phyloP scores from a whole-genome alignment of 2,888 invertebrate species.

The Oscheius sp. region DNA sequence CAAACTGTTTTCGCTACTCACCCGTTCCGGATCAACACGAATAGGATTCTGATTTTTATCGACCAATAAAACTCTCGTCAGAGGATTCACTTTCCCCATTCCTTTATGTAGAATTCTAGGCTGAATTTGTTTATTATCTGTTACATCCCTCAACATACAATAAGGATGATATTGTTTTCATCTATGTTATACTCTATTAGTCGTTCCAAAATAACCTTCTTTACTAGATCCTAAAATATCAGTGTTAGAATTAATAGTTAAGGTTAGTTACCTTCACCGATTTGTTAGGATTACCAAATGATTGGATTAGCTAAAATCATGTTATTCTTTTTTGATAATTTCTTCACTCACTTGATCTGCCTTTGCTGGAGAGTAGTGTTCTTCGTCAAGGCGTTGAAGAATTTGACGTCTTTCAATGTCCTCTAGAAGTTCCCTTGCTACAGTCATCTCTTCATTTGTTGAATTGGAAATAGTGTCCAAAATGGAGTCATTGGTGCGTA shows the following conservation, averaged over 20 bases:
- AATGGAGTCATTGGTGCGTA: constrained; percentile 44
- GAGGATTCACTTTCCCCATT: constrained; percentile 6
- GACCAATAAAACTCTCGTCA: constrained; percentile 11
- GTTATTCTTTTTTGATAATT: no score
- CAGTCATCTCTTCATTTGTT: not conserved
- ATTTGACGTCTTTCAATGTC: constrained; percentile 3
- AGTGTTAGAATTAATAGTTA: not conserved
- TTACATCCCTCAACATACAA: not conserved
- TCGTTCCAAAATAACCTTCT: not conserved
- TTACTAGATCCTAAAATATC: not conserved
- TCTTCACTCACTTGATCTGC: constrained; percentile 17
- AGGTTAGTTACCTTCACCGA: not conserved
- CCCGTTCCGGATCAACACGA: no score
- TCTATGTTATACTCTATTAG: not conserved
- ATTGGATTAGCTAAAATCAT: no score
- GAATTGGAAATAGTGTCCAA: not conserved
- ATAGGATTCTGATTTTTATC: constrained; percentile 14
- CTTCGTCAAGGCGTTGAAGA: constrained; percentile 10
- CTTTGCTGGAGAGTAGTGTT: constrained; percentile 4
- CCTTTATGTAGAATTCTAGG: constrained; percentile 9
- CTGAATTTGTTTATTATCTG: not conserved
- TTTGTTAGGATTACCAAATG: no score
- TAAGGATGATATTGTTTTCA: constrained; percentile 11
- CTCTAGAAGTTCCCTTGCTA: constrained; percentile 13
- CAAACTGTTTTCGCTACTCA: no score